Conservation (phyloP, 2,888 invertebrate species). For the Folsomia candida region DNA sequence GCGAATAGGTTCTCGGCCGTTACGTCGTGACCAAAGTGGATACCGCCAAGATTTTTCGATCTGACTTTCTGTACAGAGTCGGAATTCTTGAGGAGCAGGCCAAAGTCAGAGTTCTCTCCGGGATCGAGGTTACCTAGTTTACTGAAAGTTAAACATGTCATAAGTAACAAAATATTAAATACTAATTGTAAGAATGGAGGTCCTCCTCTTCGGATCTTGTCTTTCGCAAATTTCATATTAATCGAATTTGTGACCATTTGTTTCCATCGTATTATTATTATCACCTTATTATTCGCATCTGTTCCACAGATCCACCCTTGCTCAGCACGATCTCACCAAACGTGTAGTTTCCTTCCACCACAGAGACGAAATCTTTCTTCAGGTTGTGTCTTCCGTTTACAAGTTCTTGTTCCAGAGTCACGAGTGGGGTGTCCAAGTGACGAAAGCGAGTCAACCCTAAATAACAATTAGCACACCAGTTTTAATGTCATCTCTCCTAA, state of each 20-base stretch:
- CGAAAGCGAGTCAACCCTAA: not conserved
- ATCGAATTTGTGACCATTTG: no score
- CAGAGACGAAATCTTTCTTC: constrained; percentile 17
- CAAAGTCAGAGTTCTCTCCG: constrained; percentile 13
- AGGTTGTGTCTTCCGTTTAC: constrained; percentile 22
- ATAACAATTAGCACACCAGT: no score
- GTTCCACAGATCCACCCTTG: constrained; percentile 4
- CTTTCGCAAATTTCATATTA: no score
- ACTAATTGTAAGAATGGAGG: no score
- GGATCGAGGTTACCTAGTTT: constrained; percentile 22
- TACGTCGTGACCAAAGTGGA: constrained; percentile 13
- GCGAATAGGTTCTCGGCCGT: constrained; percentile 19
- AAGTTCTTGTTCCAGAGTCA: not conserved
- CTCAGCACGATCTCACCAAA: constrained; percentile 16
- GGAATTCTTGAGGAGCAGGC: constrained; percentile 18
- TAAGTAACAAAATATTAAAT: no score
- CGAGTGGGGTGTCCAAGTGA: not conserved
- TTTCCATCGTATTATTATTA: no score
- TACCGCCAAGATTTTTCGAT: constrained; percentile 5
- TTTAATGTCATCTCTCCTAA: no score
- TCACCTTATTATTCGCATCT: constrained; percentile 18
- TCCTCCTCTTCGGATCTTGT: no score
- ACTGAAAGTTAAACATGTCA: not conserved
- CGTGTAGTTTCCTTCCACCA: constrained; percentile 14
- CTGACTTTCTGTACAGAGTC: constrained; percentile 10